phyloP scores from a whole-genome alignment of 2,888 invertebrate genomes.

The Ctenicera cuprea region DNA sequence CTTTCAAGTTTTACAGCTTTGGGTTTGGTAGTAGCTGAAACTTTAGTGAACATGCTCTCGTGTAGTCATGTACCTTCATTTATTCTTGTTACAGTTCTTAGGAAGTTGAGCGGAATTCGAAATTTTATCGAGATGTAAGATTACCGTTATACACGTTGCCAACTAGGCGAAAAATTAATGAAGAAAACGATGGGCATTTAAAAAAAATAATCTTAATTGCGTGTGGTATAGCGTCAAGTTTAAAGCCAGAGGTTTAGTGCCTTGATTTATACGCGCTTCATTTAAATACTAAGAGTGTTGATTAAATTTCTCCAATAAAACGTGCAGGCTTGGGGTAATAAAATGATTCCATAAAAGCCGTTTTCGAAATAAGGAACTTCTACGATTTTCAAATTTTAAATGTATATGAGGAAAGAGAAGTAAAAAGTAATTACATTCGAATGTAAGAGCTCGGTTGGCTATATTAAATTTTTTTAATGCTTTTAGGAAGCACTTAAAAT shows the following conservation, averaged over 20 bases:
- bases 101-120: slow-evolving; percentile 41
- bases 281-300: slow-evolving; percentile 43
- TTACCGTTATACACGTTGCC: slow-evolving; percentile 23
- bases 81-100: slow-evolving; percentile 44
- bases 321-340: slow-evolving; percentile 30
- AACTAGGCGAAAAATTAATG: slow-evolving; percentile 33
- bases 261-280: slow-evolving; percentile 37
- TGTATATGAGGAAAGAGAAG: no score
- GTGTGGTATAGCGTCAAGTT: slow-evolving; percentile 22
- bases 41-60: slow-evolving; percentile 42
- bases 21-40: slow-evolving; percentile 49
- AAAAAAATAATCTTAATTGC: slow-evolving; percentile 36
- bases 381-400: background rate
- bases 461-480: no score
- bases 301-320: slow-evolving; percentile 48
- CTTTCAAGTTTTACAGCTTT: slow-evolving; percentile 56
- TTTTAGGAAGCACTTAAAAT: no score
- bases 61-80: slow-evolving; percentile 40
- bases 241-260: slow-evolving; percentile 33
- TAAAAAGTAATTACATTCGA: no score
- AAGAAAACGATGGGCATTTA: slow-evolving; percentile 9
- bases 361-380: background rate
- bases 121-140: slow-evolving; percentile 40
- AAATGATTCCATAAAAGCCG: slow-evolving; percentile 35
- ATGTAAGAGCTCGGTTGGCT: no score